Conservation (phyloP, 2,888 invertebrate genomes). For the Meliscaeva auricollis region DNA sequence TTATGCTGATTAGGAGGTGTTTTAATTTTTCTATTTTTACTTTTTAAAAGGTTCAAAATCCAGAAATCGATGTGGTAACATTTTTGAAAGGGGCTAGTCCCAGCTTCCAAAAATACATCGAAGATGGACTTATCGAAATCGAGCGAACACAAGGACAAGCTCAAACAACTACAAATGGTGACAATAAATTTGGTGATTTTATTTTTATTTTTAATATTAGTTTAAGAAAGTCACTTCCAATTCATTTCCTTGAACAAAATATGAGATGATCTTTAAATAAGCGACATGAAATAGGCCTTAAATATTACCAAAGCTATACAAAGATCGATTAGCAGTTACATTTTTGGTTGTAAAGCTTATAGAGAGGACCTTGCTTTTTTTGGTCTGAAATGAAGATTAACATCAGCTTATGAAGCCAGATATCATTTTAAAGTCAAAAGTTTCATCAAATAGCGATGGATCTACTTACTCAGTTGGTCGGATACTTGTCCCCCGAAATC, state of each 20-base stretch:
- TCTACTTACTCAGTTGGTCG: too few relatives aligned
- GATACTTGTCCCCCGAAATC: too few relatives aligned
- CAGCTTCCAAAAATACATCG: conserved; percentile 83
- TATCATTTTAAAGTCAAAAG: too few relatives aligned
- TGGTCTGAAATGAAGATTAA: too few relatives aligned
- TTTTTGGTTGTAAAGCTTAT: too few relatives aligned
- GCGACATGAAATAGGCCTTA: too few relatives aligned
- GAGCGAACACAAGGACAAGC: conserved; percentile 78
- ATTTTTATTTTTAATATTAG: neutral
- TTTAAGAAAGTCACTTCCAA: neutral
- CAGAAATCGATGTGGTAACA: conserved; percentile 83
- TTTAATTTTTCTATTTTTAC: neutral
- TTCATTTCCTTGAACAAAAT: neutral
- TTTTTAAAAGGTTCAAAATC: conserved; percentile 81
- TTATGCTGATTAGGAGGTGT: neutral
- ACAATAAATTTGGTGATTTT: conserved; percentile 77
- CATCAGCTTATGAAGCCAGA: too few relatives aligned
- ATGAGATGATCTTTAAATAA: too few relatives aligned
- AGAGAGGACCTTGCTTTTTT: too few relatives aligned
- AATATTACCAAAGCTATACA: too few relatives aligned
- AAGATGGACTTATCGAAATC: conserved; percentile 83
- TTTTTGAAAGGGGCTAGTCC: conserved; percentile 83
- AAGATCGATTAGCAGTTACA: too few relatives aligned
- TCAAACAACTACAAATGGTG: conserved; percentile 73
- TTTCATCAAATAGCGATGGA: too few relatives aligned